Evolutionary conservation across 2,113 vertebrate genomes (phyloP).

Genomic region (Camelus dromedarius): DNA sequence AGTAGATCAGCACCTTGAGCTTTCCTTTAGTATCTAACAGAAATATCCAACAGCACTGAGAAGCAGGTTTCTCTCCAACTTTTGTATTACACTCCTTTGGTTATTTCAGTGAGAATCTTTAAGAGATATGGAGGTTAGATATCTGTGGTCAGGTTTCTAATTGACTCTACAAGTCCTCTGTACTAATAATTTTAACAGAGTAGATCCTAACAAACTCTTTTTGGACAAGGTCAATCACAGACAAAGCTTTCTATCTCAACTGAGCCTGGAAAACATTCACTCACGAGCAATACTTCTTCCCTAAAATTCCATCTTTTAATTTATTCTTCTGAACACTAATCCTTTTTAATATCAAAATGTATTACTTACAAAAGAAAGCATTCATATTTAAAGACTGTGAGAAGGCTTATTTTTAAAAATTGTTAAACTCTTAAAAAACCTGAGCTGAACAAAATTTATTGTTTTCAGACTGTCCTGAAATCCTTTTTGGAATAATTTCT

Average conservation of each 20-base stretch:
- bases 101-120: background rate
- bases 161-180: background rate
- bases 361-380: conserved; percentile 14
- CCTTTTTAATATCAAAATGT: conserved; percentile 50
- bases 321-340: background rate
- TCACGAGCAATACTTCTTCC: conserved; percentile 31
- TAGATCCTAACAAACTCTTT: background rate
- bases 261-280: background rate
- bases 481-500: background rate
- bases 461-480: background rate
- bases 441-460: background rate
- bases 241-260: background rate
- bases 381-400: background rate
- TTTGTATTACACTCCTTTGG: background rate
- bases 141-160: background rate
- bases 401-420: background rate
- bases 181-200: background rate
- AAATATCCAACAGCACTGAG: background rate
- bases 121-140: background rate
- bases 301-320: background rate
- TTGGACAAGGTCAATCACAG: background rate
- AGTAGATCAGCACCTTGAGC: background rate
- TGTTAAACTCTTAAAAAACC: background rate
- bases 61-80: background rate
- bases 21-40: background rate